Conservation (phyloP, 2,888 invertebrate species). For the Oxyscelio sp. region DNA sequence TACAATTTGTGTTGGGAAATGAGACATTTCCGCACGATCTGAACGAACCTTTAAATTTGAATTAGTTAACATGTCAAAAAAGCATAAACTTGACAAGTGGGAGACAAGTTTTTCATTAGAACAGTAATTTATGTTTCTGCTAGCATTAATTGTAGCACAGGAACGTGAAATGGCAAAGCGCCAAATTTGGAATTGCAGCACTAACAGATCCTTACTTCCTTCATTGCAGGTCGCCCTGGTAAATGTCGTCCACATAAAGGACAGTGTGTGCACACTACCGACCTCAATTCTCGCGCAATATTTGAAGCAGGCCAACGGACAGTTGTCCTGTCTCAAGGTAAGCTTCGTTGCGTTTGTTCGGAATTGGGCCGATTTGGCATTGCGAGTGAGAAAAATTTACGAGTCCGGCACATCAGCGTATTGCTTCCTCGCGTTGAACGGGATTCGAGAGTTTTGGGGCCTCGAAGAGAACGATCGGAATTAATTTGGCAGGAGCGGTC, state of each 20-base stretch:
- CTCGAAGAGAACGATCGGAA: too few relatives aligned
- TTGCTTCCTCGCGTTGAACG: too few relatives aligned
- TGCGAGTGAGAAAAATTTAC: conserved; percentile 65
- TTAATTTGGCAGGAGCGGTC: too few relatives aligned
- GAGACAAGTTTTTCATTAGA: too few relatives aligned
- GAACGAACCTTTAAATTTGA: too few relatives aligned
- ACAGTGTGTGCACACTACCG: conserved; percentile 93
- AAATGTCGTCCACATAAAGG: conserved; percentile 95
- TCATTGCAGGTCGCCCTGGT: conserved; percentile 93
- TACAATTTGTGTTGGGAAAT: too few relatives aligned
- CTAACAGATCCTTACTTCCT: conserved; percentile 53
- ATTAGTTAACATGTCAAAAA: too few relatives aligned
- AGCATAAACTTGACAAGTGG: too few relatives aligned
- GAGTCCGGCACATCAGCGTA: too few relatives aligned
- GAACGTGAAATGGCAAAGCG: conserved; percentile 14
- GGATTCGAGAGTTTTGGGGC: too few relatives aligned
- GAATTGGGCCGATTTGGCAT: conserved; percentile 67
- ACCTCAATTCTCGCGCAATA: conserved; percentile 95
- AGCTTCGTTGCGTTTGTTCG: conserved; percentile 77
- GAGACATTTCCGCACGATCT: too few relatives aligned
- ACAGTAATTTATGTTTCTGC: too few relatives aligned
- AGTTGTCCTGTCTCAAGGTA: conserved; percentile 95
- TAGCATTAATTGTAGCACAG: conserved; percentile 16
- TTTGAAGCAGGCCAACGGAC: conserved; percentile 95
- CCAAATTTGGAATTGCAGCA: conserved; percentile 34